Conservation (phyloP, 2,113 vertebrate genomes). For the Zeus faber region DNA sequence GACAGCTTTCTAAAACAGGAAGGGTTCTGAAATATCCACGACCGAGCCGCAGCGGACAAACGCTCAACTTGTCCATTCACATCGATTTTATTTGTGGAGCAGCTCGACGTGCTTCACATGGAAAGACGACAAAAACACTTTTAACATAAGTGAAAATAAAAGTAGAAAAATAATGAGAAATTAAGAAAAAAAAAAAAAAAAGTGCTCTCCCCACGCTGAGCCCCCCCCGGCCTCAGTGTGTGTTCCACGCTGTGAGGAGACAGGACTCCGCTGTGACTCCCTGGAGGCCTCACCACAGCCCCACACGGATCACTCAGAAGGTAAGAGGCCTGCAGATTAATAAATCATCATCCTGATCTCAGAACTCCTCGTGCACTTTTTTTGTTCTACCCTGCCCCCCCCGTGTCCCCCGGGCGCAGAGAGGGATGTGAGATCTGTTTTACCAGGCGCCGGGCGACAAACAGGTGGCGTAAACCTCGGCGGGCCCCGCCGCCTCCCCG, state of each 20-base stretch:
- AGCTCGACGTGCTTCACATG: too few species aligned
- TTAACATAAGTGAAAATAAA: too few species aligned
- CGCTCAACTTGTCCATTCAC: too few species aligned
- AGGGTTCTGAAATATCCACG: too few species aligned
- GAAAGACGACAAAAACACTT: too few species aligned
- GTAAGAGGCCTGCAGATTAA: slow-evolving; percentile 75
- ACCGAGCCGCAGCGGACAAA: too few species aligned
- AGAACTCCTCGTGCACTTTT: slow-evolving; percentile 77
- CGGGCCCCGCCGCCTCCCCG: slow-evolving; percentile 50
- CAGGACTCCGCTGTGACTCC: slow-evolving; percentile 69
- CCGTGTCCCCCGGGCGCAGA: slow-evolving; percentile 61
- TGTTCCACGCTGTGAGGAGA: slow-evolving; percentile 39
- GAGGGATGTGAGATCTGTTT: slow-evolving; percentile 60
- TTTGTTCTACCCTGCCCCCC: slow-evolving; percentile 76
- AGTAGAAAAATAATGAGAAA: too few species aligned
- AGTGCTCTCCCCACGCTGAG: too few species aligned
- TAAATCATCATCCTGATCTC: slow-evolving; percentile 85
- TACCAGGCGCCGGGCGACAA: slow-evolving; percentile 68
- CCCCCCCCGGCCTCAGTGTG: too few species aligned
- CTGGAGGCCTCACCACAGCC: slow-evolving; percentile 58
- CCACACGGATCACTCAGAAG: slow-evolving; percentile 61
- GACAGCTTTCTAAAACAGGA: too few species aligned
- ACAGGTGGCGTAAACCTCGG: slow-evolving; percentile 76
- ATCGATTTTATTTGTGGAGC: too few species aligned
- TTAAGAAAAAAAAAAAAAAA: too few species aligned